A percentile compares a stretch with the other conserved stretches of the same genome.
Evolutionary conservation across 2,888 invertebrate species (phyloP).

Genomic region (Venustoraphidia nigricollis): DNA sequence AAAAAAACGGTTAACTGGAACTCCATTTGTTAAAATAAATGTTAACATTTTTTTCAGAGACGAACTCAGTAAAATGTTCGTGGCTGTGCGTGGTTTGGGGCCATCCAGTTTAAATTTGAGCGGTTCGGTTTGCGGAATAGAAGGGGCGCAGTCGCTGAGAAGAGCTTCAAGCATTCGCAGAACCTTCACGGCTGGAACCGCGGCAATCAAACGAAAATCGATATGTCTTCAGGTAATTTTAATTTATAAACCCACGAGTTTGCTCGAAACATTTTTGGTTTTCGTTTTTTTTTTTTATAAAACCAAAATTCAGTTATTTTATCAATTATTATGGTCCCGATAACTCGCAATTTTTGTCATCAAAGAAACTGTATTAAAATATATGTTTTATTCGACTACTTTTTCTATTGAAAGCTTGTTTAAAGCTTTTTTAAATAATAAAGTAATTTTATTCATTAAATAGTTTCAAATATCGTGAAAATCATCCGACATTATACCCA

Average conservation of each 20-base stretch:
- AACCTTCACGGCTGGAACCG: constrained; percentile 66
- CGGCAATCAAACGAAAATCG: constrained; percentile 65
- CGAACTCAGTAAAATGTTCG: constrained; percentile 52
- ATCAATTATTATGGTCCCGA: constrained; percentile 2
- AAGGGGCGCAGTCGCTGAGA: constrained; percentile 55
- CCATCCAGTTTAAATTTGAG: constrained; percentile 46
- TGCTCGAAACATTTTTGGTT: constrained; percentile 20
- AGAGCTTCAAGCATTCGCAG: constrained; percentile 82
- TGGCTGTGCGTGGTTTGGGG: constrained; percentile 53
- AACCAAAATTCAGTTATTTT: background rate
- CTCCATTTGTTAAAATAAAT: no score
- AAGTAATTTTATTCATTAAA: no score
- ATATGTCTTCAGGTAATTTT: constrained; percentile 60
- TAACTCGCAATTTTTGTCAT: background rate
- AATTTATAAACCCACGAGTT: no score
- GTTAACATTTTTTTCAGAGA: constrained; percentile 35
- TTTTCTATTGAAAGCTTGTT: no score
- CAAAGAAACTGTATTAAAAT: no score
- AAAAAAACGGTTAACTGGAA: no score
- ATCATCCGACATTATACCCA: no score
- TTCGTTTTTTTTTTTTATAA: background rate
- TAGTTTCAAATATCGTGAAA: no score
- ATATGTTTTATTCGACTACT: no score
- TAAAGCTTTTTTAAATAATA: no score
- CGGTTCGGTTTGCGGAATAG: constrained; percentile 52